Evolutionary conservation across 2,797 vertebrate genomes (phyloP), one percentile per base, ranked within the genome.

Genomic region (Hipposideros larvatus): DNA sequence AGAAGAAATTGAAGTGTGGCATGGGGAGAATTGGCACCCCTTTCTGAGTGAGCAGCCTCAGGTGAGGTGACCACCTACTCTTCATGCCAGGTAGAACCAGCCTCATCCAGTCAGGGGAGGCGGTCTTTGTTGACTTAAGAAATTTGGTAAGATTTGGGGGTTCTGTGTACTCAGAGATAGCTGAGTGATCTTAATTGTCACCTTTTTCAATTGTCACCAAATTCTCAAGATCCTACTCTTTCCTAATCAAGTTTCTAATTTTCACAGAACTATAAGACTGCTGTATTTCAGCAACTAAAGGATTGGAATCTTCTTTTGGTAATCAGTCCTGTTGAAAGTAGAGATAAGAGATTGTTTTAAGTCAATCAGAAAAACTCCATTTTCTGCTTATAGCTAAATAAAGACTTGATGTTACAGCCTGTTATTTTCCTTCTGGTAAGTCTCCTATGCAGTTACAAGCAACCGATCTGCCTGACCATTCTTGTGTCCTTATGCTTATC

Each of bases 201-300:
- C 28, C 46, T 96, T 89, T 77, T 31, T 90, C 48, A 90, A 13
- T 85, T 75, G 4, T 90, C 24, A 94, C 21, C 66, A 86, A 70
- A 63, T 71, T 77, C 26, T 80, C 24, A 87, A 91, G 24, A 18
- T 71, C 16, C 63, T 46, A 34, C 63, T 87, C 4, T 83, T 94
- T 93, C 41, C 55, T 75, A 59, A 65, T 13, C 41, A 87, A 75
- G 13, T 87, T 75, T 63, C n/a, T 95, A 43, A 63, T 94, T 85
- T 95, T 95, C 37, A 48, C 10, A 10, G 57, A 90, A 75, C 63
- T 61, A 22, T 8, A 84, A 55, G 37, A 82, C 37, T 46, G 6
- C 43, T 94, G 7, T 85, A 51, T 82, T 92, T 89, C 22, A 77
- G 19, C n/a, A 91, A 91, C 41, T 78, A 14, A 91, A 61, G 14